Conservation (phyloP, 2,888 invertebrate species). For the Galerucella pusilla region DNA sequence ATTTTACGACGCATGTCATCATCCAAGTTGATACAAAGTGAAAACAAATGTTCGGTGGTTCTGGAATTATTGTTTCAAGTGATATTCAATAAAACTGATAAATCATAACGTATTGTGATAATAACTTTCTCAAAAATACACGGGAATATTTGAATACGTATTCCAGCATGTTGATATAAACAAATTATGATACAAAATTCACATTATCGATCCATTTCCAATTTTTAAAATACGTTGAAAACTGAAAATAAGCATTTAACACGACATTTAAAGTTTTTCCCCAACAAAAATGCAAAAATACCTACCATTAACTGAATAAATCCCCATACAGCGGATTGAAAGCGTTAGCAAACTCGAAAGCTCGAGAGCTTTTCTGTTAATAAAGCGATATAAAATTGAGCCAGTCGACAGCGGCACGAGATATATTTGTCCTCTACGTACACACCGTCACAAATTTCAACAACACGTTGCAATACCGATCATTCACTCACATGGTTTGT, state of each 20-base stretch:
- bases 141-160: too few relatives aligned
- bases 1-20: too few relatives aligned
- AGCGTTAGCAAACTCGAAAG: slow-evolving; percentile 27
- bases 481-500: not conserved
- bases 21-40: too few relatives aligned
- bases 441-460: not conserved
- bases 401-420: slow-evolving; percentile 20
- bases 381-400: slow-evolving; percentile 54
- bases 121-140: too few relatives aligned
- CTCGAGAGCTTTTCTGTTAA: slow-evolving; percentile 41
- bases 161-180: not conserved
- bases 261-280: slow-evolving; percentile 10
- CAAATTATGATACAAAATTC: not conserved
- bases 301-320: slow-evolving; percentile 18
- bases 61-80: too few relatives aligned
- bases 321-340: slow-evolving; percentile 22
- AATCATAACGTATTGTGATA: too few relatives aligned
- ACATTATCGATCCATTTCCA: not conserved
- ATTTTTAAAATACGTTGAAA: not conserved
- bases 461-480: not conserved
- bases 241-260: not conserved
- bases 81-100: too few relatives aligned
- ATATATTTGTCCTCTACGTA: not conserved
- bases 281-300: slow-evolving; percentile 13
- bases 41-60: too few relatives aligned